phyloP scores from a whole-genome alignment of 1,140 invertebrate species.

The Nylanderia fulva region DNA sequence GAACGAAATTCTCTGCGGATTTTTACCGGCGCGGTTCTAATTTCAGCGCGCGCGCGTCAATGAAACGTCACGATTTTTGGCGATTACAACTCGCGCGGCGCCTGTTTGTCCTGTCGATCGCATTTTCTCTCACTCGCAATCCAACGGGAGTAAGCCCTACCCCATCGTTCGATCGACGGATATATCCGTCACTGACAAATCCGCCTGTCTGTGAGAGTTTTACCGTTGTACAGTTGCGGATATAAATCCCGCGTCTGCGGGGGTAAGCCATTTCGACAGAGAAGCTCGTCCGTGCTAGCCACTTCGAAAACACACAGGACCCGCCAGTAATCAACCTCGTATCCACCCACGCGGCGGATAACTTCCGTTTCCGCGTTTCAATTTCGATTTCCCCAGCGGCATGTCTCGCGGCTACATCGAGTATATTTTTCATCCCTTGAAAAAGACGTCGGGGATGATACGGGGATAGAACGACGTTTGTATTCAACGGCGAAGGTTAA shows the following conservation, averaged over 20 bases:
- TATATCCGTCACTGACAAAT: conserved; percentile 77
- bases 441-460: background rate
- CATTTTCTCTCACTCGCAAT: conserved; percentile 44
- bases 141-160: conserved; percentile 12
- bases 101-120: conserved; percentile 37
- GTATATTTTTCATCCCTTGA: background rate
- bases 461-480: background rate
- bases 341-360: conserved; percentile 25
- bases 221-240: conserved; percentile 64
- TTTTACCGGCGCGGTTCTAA: conserved; percentile 13
- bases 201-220: conserved; percentile 75
- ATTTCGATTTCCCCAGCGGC: conserved; percentile 33
- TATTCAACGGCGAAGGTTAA: background rate
- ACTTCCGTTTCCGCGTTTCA: conserved; percentile 58
- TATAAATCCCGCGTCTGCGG: conserved; percentile 69
- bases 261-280: conserved; percentile 64
- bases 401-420: conserved; percentile 21
- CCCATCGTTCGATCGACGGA: conserved; percentile 56
- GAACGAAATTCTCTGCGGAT: background rate
- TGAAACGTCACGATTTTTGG: conserved; percentile 37
- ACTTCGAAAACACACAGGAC: conserved; percentile 49
- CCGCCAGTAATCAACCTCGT: conserved; percentile 12
- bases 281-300: conserved; percentile 30
- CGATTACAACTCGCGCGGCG: conserved; percentile 11
- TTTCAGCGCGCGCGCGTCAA: conserved; percentile 26